Percentiles rank a stretch among this genome's conserved stretches.
These are phyloP conservation scores for Eciton burchellii DNA, from an alignment of 1,140 invertebrate genomes.

Conservation along the genomic window DNA sequence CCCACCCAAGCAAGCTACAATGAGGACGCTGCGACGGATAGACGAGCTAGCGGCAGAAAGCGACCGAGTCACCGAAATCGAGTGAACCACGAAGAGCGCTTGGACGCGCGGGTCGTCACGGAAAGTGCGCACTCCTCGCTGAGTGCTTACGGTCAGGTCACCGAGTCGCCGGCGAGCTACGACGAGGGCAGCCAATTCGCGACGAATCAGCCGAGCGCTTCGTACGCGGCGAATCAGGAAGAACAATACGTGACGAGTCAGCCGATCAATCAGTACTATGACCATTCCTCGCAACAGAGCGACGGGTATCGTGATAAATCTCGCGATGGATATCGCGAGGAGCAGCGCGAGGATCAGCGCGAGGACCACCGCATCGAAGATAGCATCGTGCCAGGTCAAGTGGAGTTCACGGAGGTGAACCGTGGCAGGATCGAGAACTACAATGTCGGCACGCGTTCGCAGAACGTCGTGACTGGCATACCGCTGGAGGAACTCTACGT, in stretches of 20 bases:
- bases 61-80: conserved; percentile 67
- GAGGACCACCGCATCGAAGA: conserved; percentile 42
- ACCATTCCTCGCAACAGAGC: conserved; percentile 53
- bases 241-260: conserved; percentile 28
- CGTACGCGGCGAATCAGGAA: conserved; percentile 3
- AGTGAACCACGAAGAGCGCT: conserved; percentile 68
- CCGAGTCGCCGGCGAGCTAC: conserved; percentile 43
- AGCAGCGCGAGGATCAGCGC: not conserved
- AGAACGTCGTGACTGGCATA: conserved; percentile 52
- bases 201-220: conserved; percentile 42
- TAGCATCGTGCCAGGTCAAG: conserved; percentile 43
- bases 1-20: conserved; percentile 37
- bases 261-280: conserved; percentile 58
- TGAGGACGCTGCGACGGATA: conserved; percentile 60
- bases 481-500: conserved; percentile 78
- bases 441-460: not conserved
- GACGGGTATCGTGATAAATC: conserved; percentile 23
- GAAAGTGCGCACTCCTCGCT: conserved; percentile 53
- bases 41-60: conserved; percentile 65
- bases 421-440: conserved; percentile 34
- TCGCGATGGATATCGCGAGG: conserved; percentile 26
- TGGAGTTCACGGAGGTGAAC: conserved; percentile 64
- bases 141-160: conserved; percentile 29
- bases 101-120: conserved; percentile 71
- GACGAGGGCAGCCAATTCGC: conserved; percentile 55